Base-by-base conservation (phyloP, 2,888 invertebrate genomes). In the Coelopa pilipes region DNA sequence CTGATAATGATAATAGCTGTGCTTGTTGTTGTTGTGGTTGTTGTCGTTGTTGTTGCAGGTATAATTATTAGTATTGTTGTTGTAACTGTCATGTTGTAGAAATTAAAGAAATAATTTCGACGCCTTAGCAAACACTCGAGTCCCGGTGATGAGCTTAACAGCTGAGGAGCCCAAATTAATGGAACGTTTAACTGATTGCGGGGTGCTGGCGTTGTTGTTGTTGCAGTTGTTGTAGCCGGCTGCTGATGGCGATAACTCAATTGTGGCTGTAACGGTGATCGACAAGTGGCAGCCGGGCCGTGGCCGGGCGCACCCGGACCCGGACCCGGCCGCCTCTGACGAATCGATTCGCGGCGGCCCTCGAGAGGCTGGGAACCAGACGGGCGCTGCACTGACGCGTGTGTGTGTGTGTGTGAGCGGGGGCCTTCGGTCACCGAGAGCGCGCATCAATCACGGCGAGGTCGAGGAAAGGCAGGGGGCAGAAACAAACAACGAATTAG, bases 61-160 rank as follows among this genome's bases (percentile, higher is more conserved):
- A 53, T 34, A 55, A 34, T 55, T 55, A 34, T 45, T 57, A 15
- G 24, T 34, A 3, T 69, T 57, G 50, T 45, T 34, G 34, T 34
- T 34, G 34, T 34, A 34, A 4, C 34, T 34, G 34, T 34, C 34
- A 34, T 34, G 24, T 68, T 50, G 19, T 59, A 59, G 3, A 59
- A 59, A 68, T 53, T 69, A 47, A 53, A 53, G 49, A 21, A 47
- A 15, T 49, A 67, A 50, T n/a, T 21, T 19, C 50, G 21, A 50
- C 53, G 50, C 21, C 4, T 53, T 11, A n/a, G 13, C 49, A 49
- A 17, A 69, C 34, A 57, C 24, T 59, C 46, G 17, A 79, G 80
- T 76, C 77, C 78, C 77, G 34, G 76, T 79, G 81, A 75, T 82
- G 83, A 78, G 83, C 82, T 78, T 83, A 80, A 82, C 81, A 82